phyloP scores from a whole-genome alignment of 2,888 invertebrate species.

The Busseola fusca region DNA sequence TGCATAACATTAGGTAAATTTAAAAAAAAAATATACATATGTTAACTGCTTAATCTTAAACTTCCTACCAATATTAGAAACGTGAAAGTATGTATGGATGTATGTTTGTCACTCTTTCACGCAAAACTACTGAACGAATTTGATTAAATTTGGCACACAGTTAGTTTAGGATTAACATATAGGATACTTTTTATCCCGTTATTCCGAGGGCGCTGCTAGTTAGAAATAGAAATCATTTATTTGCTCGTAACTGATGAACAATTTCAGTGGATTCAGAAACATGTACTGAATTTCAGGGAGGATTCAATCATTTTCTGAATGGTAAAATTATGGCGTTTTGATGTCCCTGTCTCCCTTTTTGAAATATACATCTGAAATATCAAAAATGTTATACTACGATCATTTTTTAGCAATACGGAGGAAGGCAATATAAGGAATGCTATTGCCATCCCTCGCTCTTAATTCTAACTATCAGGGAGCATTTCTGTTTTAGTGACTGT shows the following conservation, averaged over 20 bases:
- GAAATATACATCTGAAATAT: background rate
- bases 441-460: background rate
- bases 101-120: too few relatives aligned
- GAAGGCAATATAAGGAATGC: background rate
- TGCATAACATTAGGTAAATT: constrained; percentile 75
- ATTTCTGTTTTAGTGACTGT: background rate
- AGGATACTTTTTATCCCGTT: too few relatives aligned
- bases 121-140: too few relatives aligned
- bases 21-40: too few relatives aligned
- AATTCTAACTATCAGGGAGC: background rate
- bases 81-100: too few relatives aligned
- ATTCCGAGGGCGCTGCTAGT: too few relatives aligned
- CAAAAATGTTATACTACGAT: background rate
- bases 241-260: background rate
- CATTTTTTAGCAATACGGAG: background rate
- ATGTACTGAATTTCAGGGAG: too few relatives aligned
- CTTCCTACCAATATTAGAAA: too few relatives aligned
- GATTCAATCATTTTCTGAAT: too few relatives aligned
- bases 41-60: background rate
- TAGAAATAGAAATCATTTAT: background rate
- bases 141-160: too few relatives aligned
- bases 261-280: background rate
- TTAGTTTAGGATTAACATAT: too few relatives aligned
- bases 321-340: too few relatives aligned
- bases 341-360: background rate